These are phyloP conservation scores for Axinella damicornis DNA, from an alignment of 37 sponge, comb jelly and placozoan species.

Conservation along the genomic window DNA sequence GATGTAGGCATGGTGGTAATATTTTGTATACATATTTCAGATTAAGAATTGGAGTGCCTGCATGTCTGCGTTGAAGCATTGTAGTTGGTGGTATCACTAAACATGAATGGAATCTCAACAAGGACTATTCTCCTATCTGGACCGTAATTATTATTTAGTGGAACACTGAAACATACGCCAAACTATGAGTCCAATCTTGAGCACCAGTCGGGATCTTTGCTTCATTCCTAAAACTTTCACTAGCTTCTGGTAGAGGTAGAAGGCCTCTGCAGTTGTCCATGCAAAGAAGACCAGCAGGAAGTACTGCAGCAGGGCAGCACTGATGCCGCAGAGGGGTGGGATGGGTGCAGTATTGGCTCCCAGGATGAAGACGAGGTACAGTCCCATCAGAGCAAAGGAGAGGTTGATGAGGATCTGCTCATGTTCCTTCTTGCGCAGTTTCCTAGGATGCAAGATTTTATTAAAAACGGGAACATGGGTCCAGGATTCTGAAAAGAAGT, in stretches of 20 bases:
- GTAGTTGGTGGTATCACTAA: too few species aligned
- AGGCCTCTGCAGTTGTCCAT: conserved; percentile 48
- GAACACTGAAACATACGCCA: conserved; percentile 26
- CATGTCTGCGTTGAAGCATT: too few species aligned
- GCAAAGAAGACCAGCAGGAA: conserved; percentile 50
- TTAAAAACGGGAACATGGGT: too few species aligned
- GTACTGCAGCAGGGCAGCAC: conserved; percentile 54
- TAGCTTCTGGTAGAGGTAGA: conserved; percentile 33
- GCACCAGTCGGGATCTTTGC: neutral
- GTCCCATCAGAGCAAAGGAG: conserved; percentile 37
- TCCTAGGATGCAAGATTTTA: too few species aligned
- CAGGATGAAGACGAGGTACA: conserved; percentile 49
- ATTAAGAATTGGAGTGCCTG: too few species aligned
- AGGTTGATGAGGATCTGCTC: conserved; percentile 38
- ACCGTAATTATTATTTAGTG: neutral
- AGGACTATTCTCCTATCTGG: neutral
- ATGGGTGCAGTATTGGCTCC: neutral
- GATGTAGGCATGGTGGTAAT: too few species aligned
- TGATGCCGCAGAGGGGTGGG: conserved; percentile 25
- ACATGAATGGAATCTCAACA: too few species aligned
- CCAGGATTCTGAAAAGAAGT: too few species aligned
- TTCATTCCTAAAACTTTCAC: conserved; percentile 7
- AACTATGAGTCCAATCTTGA: neutral
- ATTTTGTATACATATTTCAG: too few species aligned
- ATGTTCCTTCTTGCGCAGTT: conserved; percentile 15